Conservation (phyloP, 2,113 vertebrate species). For the Accipiter virgatus region DNA sequence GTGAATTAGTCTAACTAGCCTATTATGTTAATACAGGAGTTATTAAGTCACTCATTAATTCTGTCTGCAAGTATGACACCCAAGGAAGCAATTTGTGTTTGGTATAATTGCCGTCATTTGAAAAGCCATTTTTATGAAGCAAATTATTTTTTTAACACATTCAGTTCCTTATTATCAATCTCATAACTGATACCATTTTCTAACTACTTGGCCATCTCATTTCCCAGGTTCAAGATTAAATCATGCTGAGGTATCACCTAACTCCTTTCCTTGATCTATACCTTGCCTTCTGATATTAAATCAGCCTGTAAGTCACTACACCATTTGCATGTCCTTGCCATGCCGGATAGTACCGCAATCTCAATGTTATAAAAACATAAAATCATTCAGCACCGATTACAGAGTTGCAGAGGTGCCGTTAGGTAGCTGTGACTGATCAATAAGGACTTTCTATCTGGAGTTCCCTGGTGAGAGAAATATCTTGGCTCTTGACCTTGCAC, state of each 20-base stretch:
- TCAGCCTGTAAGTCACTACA: background rate
- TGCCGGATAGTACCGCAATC: background rate
- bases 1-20: constrained; percentile 39
- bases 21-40: constrained; percentile 32
- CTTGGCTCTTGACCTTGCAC: constrained; percentile 10
- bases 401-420: background rate
- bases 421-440: background rate
- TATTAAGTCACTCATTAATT: constrained; percentile 55
- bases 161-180: background rate
- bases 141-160: constrained; percentile 3
- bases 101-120: constrained; percentile 7
- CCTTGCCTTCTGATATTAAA: background rate
- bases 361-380: background rate
- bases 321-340: background rate
- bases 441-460: background rate
- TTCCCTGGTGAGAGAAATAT: background rate
- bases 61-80: constrained; percentile 28
- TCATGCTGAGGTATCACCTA: background rate
- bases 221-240: background rate
- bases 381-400: background rate
- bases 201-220: background rate
- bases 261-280: background rate
- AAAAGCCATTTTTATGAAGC: constrained; percentile 28
- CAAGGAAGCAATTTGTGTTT: constrained; percentile 34
- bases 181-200: background rate